Evolutionary conservation across 2,888 invertebrate genomes (phyloP).

Genomic region (Luperina nickerlii): DNA sequence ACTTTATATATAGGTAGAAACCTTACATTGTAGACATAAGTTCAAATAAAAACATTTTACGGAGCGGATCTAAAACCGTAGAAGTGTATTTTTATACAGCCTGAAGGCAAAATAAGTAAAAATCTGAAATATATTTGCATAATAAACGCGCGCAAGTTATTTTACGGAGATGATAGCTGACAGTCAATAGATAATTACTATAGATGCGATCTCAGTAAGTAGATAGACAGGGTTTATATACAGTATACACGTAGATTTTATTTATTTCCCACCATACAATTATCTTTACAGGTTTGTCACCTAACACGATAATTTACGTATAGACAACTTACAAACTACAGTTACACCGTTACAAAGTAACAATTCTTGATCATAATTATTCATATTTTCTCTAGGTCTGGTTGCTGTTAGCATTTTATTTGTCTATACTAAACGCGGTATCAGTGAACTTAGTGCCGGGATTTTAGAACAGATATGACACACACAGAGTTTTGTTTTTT

Average conservation of each 20-base stretch:
- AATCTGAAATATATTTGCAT: conserved; percentile 52
- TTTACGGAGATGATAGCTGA: conserved; percentile 38
- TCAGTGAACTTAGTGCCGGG: neutral
- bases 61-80: conserved; percentile 31
- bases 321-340: no score
- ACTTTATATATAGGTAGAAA: neutral
- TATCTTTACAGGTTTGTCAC: no score
- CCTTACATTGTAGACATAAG: conserved; percentile 16
- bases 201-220: conserved; percentile 40
- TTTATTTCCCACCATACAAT: no score
- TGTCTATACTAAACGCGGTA: neutral
- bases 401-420: neutral
- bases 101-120: conserved; percentile 53
- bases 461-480: neutral
- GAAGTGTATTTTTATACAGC: conserved; percentile 22
- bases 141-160: conserved; percentile 38
- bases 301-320: no score
- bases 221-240: conserved; percentile 17
- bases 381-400: neutral
- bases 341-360: no score
- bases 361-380: no score
- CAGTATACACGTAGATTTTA: no score
- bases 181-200: conserved; percentile 47
- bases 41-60: conserved; percentile 13
- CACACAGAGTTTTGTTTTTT: neutral